Conservation (phyloP, 1,140 invertebrate genomes). For the Drosophila varians region DNA sequence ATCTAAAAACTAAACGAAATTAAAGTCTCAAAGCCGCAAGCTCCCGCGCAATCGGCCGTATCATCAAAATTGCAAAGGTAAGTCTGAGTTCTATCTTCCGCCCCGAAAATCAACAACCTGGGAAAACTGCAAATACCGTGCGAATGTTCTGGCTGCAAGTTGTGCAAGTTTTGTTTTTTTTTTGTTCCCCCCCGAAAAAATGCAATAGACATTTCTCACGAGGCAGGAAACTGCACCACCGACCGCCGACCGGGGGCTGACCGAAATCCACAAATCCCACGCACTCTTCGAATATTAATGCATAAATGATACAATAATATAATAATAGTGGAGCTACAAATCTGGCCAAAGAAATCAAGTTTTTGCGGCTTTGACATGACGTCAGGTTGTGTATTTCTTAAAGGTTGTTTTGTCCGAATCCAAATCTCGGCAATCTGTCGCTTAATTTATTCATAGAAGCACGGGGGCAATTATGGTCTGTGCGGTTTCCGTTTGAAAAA, state of each 20-base stretch:
- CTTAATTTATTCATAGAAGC: slow-evolving; percentile 26
- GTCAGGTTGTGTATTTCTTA: slow-evolving; percentile 50
- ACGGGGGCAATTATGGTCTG: slow-evolving; percentile 13
- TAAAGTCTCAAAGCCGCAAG: slow-evolving; percentile 2
- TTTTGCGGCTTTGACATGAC: slow-evolving; percentile 53
- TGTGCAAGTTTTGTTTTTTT: slow-evolving; percentile 30
- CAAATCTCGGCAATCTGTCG: slow-evolving; percentile 2
- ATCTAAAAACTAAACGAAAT: slow-evolving; percentile 5
- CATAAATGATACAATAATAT: neutral
- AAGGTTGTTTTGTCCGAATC: slow-evolving; percentile 2
- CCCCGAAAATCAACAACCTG: neutral
- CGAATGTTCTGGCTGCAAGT: slow-evolving; percentile 27
- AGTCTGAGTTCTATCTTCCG: slow-evolving; percentile 8
- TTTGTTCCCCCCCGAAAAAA: neutral
- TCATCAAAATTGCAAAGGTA: slow-evolving; percentile 18
- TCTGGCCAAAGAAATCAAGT: slow-evolving; percentile 46
- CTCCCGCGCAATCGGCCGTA: slow-evolving; percentile 25
- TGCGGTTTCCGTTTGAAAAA: slow-evolving; percentile 26
- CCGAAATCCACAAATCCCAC: slow-evolving; percentile 3
- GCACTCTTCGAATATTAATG: slow-evolving; percentile 12
- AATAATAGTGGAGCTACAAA: slow-evolving; percentile 1
- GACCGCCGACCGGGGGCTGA: too few relatives aligned
- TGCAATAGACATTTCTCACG: slow-evolving; percentile 16
- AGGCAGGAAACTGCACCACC: neutral
- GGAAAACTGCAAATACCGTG: slow-evolving; percentile 11